Conservation (phyloP, 2,113 vertebrate genomes). For the Eulacestoma nigropectus region DNA sequence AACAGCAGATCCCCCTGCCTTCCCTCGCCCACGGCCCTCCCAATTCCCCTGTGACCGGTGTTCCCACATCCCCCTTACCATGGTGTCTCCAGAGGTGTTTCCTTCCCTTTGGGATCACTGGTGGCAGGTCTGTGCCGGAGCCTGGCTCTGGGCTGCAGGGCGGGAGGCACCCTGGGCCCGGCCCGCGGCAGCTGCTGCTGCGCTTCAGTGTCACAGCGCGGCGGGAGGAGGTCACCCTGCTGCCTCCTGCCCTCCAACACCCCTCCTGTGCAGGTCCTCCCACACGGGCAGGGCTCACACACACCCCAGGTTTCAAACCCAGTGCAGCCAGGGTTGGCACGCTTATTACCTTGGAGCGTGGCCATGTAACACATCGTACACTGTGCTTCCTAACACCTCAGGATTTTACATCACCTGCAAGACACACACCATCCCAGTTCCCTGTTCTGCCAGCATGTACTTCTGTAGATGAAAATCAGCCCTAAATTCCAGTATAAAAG, state of each 20-base stretch:
- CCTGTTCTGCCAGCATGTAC: background rate
- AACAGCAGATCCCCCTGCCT: background rate
- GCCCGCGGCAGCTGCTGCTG: conserved; percentile 34
- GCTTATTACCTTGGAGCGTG: fast-evolving
- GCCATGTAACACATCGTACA: fast-evolving
- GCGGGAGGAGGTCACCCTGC: background rate
- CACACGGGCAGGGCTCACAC: background rate
- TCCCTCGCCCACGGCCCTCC: fast-evolving
- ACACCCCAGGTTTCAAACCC: background rate
- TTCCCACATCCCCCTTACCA: conserved; percentile 39
- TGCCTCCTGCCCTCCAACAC: background rate
- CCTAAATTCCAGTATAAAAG: background rate
- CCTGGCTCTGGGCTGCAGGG: background rate
- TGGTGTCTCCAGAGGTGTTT: background rate
- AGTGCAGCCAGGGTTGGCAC: background rate
- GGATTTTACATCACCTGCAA: background rate
- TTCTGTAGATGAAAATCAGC: background rate
- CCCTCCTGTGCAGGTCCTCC: background rate
- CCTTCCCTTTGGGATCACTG: background rate
- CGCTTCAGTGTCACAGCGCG: conserved; percentile 46
- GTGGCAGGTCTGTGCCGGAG: conserved; percentile 1
- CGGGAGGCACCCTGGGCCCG: background rate
- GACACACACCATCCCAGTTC: background rate
- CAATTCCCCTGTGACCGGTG: fast-evolving
- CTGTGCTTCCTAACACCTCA: background rate